A percentile compares a stretch with the other conserved stretches of the same genome.
These are phyloP conservation scores for Ganaspis brasiliensis DNA, from an alignment of 2,888 invertebrate species.

Conservation along the genomic window DNA sequence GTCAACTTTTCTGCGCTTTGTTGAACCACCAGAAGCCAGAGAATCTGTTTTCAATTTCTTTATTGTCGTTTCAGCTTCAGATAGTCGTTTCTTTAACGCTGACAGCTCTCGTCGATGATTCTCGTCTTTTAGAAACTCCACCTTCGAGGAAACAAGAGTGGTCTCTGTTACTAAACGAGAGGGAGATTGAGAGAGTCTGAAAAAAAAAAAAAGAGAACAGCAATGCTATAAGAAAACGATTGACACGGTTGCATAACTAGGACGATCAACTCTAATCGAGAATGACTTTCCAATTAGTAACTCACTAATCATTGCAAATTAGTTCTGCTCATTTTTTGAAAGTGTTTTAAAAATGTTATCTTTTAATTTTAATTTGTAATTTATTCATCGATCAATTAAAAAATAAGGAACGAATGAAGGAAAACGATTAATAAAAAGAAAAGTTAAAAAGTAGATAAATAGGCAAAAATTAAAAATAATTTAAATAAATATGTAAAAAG, in stretches of 20 bases:
- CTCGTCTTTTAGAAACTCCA: slow-evolving; percentile 68
- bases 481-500: too few relatives aligned
- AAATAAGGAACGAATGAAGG: too few relatives aligned
- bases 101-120: slow-evolving; percentile 70
- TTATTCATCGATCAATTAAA: too few relatives aligned
- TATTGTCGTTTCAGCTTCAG: slow-evolving; percentile 71
- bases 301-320: neutral
- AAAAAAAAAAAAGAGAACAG: slow-evolving; percentile 39
- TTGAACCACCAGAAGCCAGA: slow-evolving; percentile 52
- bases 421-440: too few relatives aligned
- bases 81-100: slow-evolving; percentile 68
- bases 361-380: too few relatives aligned
- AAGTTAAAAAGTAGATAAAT: too few relatives aligned
- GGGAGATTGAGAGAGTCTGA: slow-evolving; percentile 59
- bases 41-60: slow-evolving; percentile 62
- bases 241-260: slow-evolving; percentile 36
- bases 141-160: slow-evolving; percentile 58
- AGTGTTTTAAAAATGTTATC: too few relatives aligned
- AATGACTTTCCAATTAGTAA: slow-evolving; percentile 9
- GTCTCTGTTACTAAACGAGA: slow-evolving; percentile 54
- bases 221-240: neutral
- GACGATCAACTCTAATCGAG: slow-evolving; percentile 35
- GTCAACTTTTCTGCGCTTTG: slow-evolving; percentile 51
- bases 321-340: neutral
- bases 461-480: too few relatives aligned